Evolutionary conservation across 2,797 vertebrate genomes (phyloP), one percentile per base, ranked within the genome.

Genomic region (Trichosurus vulpecula): DNA sequence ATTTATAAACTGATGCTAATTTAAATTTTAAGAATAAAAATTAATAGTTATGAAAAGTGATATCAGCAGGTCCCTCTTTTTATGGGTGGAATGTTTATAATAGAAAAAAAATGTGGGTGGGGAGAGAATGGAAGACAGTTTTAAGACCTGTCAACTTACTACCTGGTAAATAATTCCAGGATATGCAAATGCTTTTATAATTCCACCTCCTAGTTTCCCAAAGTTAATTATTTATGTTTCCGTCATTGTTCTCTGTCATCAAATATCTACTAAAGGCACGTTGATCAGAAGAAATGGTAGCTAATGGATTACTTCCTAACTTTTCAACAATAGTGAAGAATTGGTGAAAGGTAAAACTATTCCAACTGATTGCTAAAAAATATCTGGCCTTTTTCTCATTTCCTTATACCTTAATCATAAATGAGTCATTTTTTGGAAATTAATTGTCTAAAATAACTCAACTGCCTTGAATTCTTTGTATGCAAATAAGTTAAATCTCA

Each of bases 271-370:
- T 91, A 31, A 53, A 90, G 53, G n/a, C 13, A 47, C 35, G 92
- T 27, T 91, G 91, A 97, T 55, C 2, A 94, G 89, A 97, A 98
- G 51, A 97, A 98, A 98, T 97, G 94, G 57, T 54, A 96, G 51
- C 92, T 95, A 97, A 95, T 29, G 97, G 94, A 97, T 96, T 90
- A 97, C 98, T 98, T 98, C 97, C 97, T 97, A 96, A 93, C 41
- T 47, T 81, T 9, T 81, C n/a, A 9, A 81, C 16, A 81, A 54
- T 93, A 52, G 92, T 97, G 91, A 87, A 8, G 95, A 91, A 92
- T 95, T 94, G 90, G 94, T 97, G 97, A 98, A 96, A 96, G 95
- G 97, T 97, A 96, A 92, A 81, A 93, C 52, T 87, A 91, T 87
- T 95, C 87, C 96, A 53, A 19, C 9, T 91, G 96, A 97, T 95